Percentiles rank a stretch among this genome's conserved stretches.
phyloP scores from a whole-genome alignment of 2,888 invertebrate genomes.

The Chrysomela aeneicollis region DNA sequence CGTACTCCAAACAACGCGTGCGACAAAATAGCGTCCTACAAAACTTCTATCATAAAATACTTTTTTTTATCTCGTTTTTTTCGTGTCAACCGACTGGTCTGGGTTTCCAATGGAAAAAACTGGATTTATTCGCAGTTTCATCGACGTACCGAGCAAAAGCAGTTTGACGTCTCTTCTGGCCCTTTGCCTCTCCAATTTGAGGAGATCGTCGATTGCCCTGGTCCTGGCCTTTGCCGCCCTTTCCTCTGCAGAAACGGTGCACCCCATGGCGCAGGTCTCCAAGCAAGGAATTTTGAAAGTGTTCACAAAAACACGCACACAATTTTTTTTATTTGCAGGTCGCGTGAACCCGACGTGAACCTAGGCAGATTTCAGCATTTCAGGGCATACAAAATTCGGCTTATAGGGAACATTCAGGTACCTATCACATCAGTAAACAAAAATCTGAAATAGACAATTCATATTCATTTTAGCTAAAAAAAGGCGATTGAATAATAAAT shows the following conservation, averaged over 20 bases:
- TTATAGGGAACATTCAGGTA: too few species aligned
- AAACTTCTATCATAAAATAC: too few species aligned
- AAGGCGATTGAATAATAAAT: too few species aligned
- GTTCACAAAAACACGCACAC: conserved; percentile 32
- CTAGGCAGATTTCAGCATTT: neutral
- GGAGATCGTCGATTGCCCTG: conserved; percentile 96
- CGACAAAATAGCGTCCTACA: too few species aligned
- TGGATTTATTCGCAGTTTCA: neutral
- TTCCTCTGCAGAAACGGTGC: conserved; percentile 99
- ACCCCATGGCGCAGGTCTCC: conserved; percentile 80
- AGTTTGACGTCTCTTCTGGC: conserved; percentile 99
- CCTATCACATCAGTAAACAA: too few species aligned
- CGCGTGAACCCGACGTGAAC: conserved; percentile 8
- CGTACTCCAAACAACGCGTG: too few species aligned
- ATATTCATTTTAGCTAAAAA: too few species aligned
- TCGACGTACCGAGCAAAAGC: conserved; percentile 86
- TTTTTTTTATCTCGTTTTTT: too few species aligned
- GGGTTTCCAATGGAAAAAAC: too few species aligned
- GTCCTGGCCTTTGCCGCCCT: conserved; percentile 97
- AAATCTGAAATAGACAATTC: too few species aligned
- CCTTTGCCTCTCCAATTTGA: conserved; percentile 98
- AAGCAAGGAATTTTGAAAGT: conserved; percentile 56
- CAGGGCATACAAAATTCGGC: too few species aligned
- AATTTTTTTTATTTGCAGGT: conserved; percentile 9
- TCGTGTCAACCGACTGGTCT: too few species aligned